Conservation (phyloP, 2,797 vertebrate species). For the Sebastes dallii region DNA sequence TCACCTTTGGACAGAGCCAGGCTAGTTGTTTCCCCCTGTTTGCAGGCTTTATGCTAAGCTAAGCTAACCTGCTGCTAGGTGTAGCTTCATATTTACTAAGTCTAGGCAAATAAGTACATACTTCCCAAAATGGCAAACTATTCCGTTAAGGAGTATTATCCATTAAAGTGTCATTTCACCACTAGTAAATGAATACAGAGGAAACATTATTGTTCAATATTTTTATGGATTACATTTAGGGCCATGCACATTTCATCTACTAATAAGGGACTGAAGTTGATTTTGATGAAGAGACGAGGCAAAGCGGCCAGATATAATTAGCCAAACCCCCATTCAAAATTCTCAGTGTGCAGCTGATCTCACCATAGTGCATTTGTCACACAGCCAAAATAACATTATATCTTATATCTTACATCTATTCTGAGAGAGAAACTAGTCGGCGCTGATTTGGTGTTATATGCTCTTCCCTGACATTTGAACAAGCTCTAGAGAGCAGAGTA, state of each 20-base stretch:
- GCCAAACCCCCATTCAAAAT: slow-evolving; percentile 13
- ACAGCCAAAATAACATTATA: slow-evolving; percentile 35
- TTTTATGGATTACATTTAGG: neutral
- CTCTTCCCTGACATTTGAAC: slow-evolving; percentile 66
- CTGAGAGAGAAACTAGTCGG: slow-evolving; percentile 28
- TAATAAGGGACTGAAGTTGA: neutral
- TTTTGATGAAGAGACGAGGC: neutral
- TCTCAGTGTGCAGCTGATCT: slow-evolving; percentile 12
- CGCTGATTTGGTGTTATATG: slow-evolving; percentile 40
- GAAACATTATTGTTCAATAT: neutral
- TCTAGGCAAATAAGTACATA: neutral
- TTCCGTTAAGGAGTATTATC: neutral
- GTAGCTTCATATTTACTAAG: neutral
- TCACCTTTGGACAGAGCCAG: neutral
- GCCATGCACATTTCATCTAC: neutral
- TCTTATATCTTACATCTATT: slow-evolving; percentile 37
- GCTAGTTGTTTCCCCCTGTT: neutral
- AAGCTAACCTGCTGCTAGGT: neutral
- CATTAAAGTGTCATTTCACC: neutral
- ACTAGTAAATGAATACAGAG: neutral
- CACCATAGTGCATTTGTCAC: slow-evolving; percentile 10
- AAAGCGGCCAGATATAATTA: slow-evolving; percentile 17
- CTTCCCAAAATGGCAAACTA: neutral
- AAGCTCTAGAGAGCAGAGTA: slow-evolving; percentile 57
- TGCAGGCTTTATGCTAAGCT: neutral